Evolutionary conservation across 2,113 vertebrate species (phyloP).

Genomic region (Thamnaconus septentrionalis): DNA sequence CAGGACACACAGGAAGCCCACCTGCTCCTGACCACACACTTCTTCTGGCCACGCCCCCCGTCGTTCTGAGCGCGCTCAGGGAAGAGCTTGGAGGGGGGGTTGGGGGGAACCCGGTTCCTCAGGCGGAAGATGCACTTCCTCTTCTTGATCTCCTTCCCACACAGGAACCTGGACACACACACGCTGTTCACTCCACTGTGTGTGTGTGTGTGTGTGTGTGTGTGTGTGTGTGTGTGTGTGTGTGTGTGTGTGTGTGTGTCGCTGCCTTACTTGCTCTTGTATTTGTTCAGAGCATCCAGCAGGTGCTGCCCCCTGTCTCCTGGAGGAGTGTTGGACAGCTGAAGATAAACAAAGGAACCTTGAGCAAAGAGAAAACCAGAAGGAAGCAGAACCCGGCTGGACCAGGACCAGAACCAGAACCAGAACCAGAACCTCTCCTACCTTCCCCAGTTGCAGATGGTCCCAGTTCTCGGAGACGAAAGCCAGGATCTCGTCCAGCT

Average conservation of each 20-base stretch:
- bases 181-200: not conserved
- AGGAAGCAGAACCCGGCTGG: not conserved
- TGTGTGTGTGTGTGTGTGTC: not conserved
- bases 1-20: not conserved
- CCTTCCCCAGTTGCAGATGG: slow-evolving; percentile 92
- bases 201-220: not conserved
- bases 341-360: slow-evolving; percentile 4
- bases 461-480: slow-evolving; percentile 93
- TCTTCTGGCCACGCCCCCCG: slow-evolving; percentile 73
- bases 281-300: slow-evolving; percentile 92
- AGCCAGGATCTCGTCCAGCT: slow-evolving; percentile 91
- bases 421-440: not conserved
- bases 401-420: not conserved
- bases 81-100: slow-evolving; percentile 87
- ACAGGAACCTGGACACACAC: slow-evolving; percentile 83
- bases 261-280: slow-evolving; percentile 91
- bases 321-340: slow-evolving; percentile 87
- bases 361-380: not conserved
- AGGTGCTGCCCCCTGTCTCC: slow-evolving; percentile 85
- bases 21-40: slow-evolving; percentile 64
- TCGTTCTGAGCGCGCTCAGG: slow-evolving; percentile 82
- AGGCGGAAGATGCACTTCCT: slow-evolving; percentile 98
- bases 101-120: slow-evolving; percentile 87
- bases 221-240: not conserved
- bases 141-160: slow-evolving; percentile 96